Conservation (phyloP, 2,113 vertebrate species). For the Peucedramus taeniatus region DNA sequence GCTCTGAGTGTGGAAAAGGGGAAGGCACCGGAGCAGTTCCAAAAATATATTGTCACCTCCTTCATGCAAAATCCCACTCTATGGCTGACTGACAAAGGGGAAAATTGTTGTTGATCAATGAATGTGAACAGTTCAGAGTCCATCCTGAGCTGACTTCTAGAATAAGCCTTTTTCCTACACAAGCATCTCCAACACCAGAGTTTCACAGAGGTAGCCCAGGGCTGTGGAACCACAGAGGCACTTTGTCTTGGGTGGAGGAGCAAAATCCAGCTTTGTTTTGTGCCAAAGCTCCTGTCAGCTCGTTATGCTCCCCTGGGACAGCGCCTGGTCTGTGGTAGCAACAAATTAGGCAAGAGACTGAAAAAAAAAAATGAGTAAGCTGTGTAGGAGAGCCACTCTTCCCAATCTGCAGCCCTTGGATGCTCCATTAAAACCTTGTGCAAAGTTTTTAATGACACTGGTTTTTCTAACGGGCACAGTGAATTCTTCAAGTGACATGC, state of each 20-base stretch:
- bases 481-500: not conserved
- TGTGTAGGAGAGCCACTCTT: not conserved
- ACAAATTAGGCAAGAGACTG: not conserved
- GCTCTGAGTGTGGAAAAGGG: not conserved
- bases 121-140: not conserved
- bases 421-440: not conserved
- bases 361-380: not conserved
- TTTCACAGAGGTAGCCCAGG: not conserved
- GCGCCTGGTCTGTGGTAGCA: not conserved
- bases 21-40: not conserved
- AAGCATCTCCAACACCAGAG: not conserved
- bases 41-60: not conserved
- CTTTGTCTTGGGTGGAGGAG: not conserved
- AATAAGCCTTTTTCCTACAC: not conserved
- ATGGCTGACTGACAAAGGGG: not conserved
- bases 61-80: not conserved
- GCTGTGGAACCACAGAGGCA: not conserved
- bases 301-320: accelerated
- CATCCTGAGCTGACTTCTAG: not conserved
- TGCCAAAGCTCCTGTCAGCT: not conserved
- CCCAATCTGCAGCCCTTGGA: not conserved
- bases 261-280: not conserved
- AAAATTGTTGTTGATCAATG: not conserved
- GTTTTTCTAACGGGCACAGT: not conserved
- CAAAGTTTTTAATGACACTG: not conserved